A percentile compares a stretch with the other conserved stretches of the same genome.
Evolutionary conservation across 1,140 invertebrate species (phyloP).

Genomic region (Achatina immaculata): DNA sequence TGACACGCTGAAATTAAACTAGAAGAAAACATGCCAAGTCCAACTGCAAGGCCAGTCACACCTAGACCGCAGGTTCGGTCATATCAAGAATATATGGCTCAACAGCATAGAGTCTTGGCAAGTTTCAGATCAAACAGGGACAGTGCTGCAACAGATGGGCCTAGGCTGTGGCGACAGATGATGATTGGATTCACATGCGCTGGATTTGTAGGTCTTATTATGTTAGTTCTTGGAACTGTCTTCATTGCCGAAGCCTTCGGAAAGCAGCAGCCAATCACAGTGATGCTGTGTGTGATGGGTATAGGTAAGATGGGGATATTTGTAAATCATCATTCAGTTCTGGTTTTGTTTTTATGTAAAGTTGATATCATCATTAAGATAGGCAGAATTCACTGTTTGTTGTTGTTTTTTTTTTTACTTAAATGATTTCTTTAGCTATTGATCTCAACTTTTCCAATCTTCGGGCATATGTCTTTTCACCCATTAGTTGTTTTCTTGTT

Average conservation of each 20-base stretch:
- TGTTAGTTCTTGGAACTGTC: conserved; percentile 53
- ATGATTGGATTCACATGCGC: conserved; percentile 56
- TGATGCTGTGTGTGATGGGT: conserved; percentile 64
- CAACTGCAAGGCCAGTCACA: conserved; percentile 43
- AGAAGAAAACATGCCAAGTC: too few relatives aligned
- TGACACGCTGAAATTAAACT: neutral
- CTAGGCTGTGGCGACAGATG: conserved; percentile 55
- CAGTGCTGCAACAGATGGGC: conserved; percentile 41
- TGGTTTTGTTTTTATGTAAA: neutral
- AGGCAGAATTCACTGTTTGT: too few relatives aligned
- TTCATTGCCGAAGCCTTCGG: conserved; percentile 54
- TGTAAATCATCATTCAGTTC: too few relatives aligned
- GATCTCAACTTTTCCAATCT: neutral
- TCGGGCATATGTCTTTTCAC: too few relatives aligned
- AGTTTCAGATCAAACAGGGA: conserved; percentile 21
- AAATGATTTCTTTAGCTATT: neutral
- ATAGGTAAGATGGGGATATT: conserved; percentile 59
- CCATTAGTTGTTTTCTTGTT: too few relatives aligned
- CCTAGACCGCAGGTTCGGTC: conserved; percentile 39
- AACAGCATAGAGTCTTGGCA: conserved; percentile 38
- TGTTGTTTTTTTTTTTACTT: too few relatives aligned
- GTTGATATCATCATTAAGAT: neutral
- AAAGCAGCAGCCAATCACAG: conserved; percentile 53
- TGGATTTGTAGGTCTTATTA: conserved; percentile 53
- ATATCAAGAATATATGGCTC: conserved; percentile 43